phyloP scores from a whole-genome alignment of 2,113 vertebrate genomes.

The Edolisoma coerulescens region DNA sequence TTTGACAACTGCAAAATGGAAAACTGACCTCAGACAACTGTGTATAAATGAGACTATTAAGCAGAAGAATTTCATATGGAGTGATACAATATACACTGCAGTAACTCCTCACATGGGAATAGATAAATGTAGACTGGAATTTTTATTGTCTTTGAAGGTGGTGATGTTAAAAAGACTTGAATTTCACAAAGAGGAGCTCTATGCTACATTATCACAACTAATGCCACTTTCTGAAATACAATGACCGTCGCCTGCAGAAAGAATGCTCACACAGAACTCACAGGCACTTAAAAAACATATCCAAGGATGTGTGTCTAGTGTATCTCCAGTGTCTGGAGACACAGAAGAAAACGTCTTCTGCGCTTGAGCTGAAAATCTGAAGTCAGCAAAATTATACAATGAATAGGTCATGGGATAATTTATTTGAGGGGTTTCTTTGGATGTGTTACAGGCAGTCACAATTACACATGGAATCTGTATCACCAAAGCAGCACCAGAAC shows the following conservation, averaged over 20 bases:
- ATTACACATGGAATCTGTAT: accelerated
- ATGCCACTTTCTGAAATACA: slow-evolving; percentile 67
- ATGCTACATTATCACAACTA: slow-evolving; percentile 71
- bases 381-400: background rate
- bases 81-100: slow-evolving; percentile 76
- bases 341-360: background rate
- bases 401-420: background rate
- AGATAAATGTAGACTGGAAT: slow-evolving; percentile 73
- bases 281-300: background rate
- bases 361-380: background rate
- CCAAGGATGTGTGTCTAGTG: background rate
- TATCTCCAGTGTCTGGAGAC: background rate
- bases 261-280: background rate
- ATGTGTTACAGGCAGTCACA: background rate
- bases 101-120: slow-evolving; percentile 72
- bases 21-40: slow-evolving; percentile 77
- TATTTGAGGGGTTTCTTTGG: background rate
- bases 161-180: slow-evolving; percentile 64
- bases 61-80: slow-evolving; percentile 72
- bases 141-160: slow-evolving; percentile 81
- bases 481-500: background rate
- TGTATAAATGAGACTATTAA: slow-evolving; percentile 71
- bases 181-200: slow-evolving; percentile 68
- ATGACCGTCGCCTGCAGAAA: background rate
- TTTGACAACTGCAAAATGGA: slow-evolving; percentile 77